Evolutionary conservation across 2,888 invertebrate species (phyloP), one percentile per base, ranked within the genome.

Genomic region (Heliothis peltigera): DNA sequence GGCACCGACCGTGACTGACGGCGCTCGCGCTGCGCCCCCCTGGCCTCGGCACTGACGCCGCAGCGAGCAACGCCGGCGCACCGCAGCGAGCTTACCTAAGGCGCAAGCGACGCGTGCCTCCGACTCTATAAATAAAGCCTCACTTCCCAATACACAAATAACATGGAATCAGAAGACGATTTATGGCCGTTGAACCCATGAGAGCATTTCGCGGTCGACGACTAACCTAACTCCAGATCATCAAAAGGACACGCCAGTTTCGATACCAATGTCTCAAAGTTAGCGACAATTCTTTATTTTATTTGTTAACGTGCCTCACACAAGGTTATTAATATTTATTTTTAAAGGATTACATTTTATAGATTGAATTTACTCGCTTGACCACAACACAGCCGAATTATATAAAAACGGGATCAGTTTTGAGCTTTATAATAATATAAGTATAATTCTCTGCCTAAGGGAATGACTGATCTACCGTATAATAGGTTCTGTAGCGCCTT

Each of bases 151-250:
- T 32, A 92, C 90, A 89, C 86, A 83, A 78, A 89, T 86, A 83
- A 78, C 85, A 90, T 87, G 86, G 87, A 89, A 91, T 91, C 91
- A 88, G 84, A 89, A 91, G 88, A 89, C 89, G 90, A 92, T 91
- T 91, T 93, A 93, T 94, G 94, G 91, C 87, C 93, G 84, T 89
- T 94, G 94, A 94, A 93, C 94, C 88, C 92, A 86, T 86, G 87
- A 89, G 89, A 92, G 87, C 86, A 89, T 90, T 91, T 90, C 84
- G 87, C 86, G 76, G 79, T 67, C 79, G 73, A 80, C 89, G 87
- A 89, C 87, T 87, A 84, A 88, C 42, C 87, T 87, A 84, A 88
- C 42, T 79, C 72, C 67, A 46, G 74, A 65, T 54, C 51, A 64
- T 83, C 21, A 71, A 72, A 77, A 75, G 79, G 74, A 75, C 66